Evolutionary conservation across 2,888 invertebrate species (phyloP), one percentile per base, ranked within the genome.

Genomic region (Lasioglossum villosulum): DNA sequence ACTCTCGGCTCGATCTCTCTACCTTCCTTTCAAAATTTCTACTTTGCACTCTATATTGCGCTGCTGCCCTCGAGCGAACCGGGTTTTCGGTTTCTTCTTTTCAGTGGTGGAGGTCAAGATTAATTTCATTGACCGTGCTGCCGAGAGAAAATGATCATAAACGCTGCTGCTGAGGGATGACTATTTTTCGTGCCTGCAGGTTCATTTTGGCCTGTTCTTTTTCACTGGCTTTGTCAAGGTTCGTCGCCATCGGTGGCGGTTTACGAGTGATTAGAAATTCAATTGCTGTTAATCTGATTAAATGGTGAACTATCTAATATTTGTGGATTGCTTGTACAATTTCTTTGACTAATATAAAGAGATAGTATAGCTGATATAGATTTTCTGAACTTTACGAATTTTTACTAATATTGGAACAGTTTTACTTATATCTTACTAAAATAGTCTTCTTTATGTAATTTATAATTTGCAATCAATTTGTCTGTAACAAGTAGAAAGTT

Each of bases 11-110:
- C 70, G n/a, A 56, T 56, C 70, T n/a, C 39, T n/a, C 70, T n/a
- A 4, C n/a, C n/a, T 4, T 1, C 39, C 37, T 39, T 70, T 70
- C 39, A 14, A 39, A 70, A 70, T 70, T n/a, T 70, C 70, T 70
- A 70, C 70, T 70, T 70, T 70, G 70, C 70, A 70, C 70, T 70
- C 39, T 70, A 70, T 39, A n/a, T 37, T n/a, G 37, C 39, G 39
- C n/a, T 5, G 4, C 10, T 70, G 39, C 39, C 70, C 70, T 39
- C 39, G 39, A 70, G 70, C 70, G n/a, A n/a, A n/a, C n/a, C 70
- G 23, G 14, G 14, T 39, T 70, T 37, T n/a, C 39, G 10, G 68
- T 23, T 68, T 30, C 70, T n/a, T 70, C 23, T 70, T 39, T 70
- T 70, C 70, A 70, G n/a, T 39, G 70, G 14, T 14, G 39, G 37